These are phyloP conservation scores for Isichthys henryi DNA, from an alignment of 2,113 vertebrate genomes.

Conservation along the genomic window DNA sequence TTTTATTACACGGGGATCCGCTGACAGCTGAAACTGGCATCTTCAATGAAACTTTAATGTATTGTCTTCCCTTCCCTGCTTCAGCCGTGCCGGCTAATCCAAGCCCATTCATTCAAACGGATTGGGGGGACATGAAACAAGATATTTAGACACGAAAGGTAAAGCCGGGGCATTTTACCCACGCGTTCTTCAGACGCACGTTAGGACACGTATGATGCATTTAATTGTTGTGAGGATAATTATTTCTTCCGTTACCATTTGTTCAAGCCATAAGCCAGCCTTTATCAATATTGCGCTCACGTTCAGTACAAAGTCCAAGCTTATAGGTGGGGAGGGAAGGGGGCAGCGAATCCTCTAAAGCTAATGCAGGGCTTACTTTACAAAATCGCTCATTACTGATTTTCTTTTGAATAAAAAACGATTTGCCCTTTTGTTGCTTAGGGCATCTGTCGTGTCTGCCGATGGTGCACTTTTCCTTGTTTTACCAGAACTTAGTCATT, in stretches of 20 bases:
- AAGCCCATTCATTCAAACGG: neutral
- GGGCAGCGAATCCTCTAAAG: constrained; percentile 28
- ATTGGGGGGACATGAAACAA: neutral
- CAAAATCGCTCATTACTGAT: neutral
- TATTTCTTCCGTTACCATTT: constrained; percentile 49
- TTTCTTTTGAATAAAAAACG: neutral
- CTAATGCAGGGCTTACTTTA: constrained; percentile 36
- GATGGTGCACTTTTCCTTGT: constrained; percentile 13
- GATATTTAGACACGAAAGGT: neutral
- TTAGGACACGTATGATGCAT: neutral
- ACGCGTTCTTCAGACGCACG: neutral
- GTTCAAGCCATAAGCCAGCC: constrained; percentile 30
- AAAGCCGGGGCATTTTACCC: constrained; percentile 1
- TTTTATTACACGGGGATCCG: neutral
- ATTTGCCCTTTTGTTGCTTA: neutral
- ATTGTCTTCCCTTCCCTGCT: neutral
- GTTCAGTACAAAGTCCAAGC: constrained; percentile 66
- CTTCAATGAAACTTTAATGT: constrained; percentile 10
- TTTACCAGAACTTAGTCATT: constrained; percentile 15
- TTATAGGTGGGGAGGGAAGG: constrained; percentile 46
- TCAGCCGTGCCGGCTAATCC: constrained; percentile 3
- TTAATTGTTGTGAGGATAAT: neutral
- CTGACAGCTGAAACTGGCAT: neutral
- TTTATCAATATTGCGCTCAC: constrained; percentile 65
- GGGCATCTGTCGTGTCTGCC: neutral